phyloP scores from a whole-genome alignment of 2,797 vertebrate species.

The Intellagama lesueurii region DNA sequence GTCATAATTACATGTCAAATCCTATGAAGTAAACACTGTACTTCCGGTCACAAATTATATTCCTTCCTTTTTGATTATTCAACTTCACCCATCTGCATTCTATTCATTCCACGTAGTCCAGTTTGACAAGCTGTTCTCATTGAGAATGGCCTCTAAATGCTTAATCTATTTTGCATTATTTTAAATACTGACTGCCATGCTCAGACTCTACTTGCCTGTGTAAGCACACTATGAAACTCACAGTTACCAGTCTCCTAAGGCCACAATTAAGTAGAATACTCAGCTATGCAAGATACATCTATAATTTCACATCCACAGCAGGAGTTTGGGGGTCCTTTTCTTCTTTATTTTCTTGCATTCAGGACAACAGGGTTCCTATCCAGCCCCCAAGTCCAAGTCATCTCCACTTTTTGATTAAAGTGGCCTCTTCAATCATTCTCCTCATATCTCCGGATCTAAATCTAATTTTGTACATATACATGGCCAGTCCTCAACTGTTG shows the following conservation, averaged over 20 bases:
- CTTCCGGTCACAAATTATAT: background rate
- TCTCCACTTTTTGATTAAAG: too few relatives aligned
- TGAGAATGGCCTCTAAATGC: background rate
- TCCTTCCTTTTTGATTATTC: conserved; percentile 7
- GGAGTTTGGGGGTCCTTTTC: background rate
- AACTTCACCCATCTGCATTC: background rate
- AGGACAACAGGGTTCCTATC: background rate
- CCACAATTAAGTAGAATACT: conserved; percentile 16
- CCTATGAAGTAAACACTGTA: background rate
- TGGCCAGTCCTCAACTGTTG: background rate
- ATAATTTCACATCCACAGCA: background rate
- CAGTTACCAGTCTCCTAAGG: background rate
- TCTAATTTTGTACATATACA: too few relatives aligned
- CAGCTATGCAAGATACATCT: background rate
- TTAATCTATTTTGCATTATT: conserved; percentile 2
- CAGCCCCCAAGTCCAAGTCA: background rate
- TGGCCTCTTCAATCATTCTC: background rate
- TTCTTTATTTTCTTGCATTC: background rate
- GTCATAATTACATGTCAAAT: background rate
- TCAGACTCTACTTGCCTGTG: background rate
- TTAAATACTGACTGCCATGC: background rate
- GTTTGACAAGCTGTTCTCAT: conserved; percentile 5
- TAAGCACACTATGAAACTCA: background rate
- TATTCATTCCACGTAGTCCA: conserved; percentile 1
- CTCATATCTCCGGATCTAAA: background rate